These are phyloP conservation scores for Nematolebias whitei DNA, from an alignment of 2,113 vertebrate species.

Conservation along the genomic window DNA sequence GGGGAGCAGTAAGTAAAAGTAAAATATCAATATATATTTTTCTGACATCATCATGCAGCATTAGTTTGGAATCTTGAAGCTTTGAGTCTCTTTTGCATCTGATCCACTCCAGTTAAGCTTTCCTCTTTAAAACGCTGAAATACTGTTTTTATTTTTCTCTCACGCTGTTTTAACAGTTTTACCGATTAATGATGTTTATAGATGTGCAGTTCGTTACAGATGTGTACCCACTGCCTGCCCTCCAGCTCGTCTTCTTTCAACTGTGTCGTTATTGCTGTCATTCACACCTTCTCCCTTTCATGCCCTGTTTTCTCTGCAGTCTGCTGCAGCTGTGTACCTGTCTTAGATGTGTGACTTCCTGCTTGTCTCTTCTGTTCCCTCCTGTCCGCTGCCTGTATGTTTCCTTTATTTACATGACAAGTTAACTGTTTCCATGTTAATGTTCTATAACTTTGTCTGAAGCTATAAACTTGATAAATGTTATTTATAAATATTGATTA, in stretches of 20 bases:
- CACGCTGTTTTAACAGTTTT: slow-evolving; percentile 26
- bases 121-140: not conserved
- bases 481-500: not conserved
- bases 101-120: slow-evolving; percentile 35
- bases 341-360: slow-evolving; percentile 81
- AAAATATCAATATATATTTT: not conserved
- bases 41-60: not conserved
- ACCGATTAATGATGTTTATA: slow-evolving; percentile 22
- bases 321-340: slow-evolving; percentile 79
- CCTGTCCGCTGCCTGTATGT: slow-evolving; percentile 79
- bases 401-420: slow-evolving; percentile 40
- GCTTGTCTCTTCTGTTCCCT: slow-evolving; percentile 79
- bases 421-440: slow-evolving; percentile 23
- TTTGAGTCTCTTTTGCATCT: slow-evolving; percentile 36
- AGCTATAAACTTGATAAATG: not conserved
- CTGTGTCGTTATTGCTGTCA: slow-evolving; percentile 56
- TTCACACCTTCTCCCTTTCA: slow-evolving; percentile 64
- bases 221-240: slow-evolving; percentile 32
- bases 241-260: slow-evolving; percentile 33
- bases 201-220: slow-evolving; percentile 14
- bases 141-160: not conserved
- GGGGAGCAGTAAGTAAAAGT: too few species aligned
- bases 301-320: slow-evolving; percentile 72
- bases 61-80: not conserved
- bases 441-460: slow-evolving; percentile 12